Evolutionary conservation across 2,888 invertebrate genomes (phyloP), one percentile per base, ranked within the genome.

Genomic region (Saturnia japonica): DNA sequence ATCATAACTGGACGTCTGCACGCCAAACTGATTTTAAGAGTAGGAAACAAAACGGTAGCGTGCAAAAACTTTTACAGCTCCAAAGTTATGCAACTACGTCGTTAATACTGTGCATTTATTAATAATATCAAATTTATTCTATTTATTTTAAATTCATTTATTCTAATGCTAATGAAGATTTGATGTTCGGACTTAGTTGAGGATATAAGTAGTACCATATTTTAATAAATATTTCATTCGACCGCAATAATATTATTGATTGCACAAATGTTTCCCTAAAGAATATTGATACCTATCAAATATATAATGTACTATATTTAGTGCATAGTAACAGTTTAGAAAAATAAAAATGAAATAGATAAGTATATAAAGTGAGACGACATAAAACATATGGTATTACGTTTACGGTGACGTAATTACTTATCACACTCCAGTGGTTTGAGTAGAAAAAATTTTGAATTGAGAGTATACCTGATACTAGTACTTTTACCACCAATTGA

Each of bases 1-100:
- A 79, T 74, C 71, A 77, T 80, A 80, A 80, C 79, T 78, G 79
- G 77, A 79, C 80, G 73, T 77, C 69, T 73, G 73, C 79, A 81
- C 79, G 82, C 80, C 75, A 80, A 76, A 74, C 72, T 77, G 77
- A 78, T 76, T 80, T 76, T 70, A 19, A 40, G 34, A 40, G n/a
- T 64, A 64, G 64, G 40, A 64, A 76, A 75, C 74, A 76, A 76
- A 74, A 73, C 73, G 72, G 64, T 64, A 64, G 40, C 64, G 64
- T 64, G 64, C 40, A 64, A 64, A 64, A 64, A 64, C 64, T 62
- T 62, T 54, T 25, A 70, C 47, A 47, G 19, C 57, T 57, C 45
- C 66, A 57, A 68, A 42, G 45, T 70, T 51, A 14, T 64, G 62
- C 45, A 68, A 68, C 28, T 62, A 11, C 22, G 54, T 22, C 54